phyloP scores from a whole-genome alignment of 2,797 vertebrate species.

The Dicrostonyx torquatus region DNA sequence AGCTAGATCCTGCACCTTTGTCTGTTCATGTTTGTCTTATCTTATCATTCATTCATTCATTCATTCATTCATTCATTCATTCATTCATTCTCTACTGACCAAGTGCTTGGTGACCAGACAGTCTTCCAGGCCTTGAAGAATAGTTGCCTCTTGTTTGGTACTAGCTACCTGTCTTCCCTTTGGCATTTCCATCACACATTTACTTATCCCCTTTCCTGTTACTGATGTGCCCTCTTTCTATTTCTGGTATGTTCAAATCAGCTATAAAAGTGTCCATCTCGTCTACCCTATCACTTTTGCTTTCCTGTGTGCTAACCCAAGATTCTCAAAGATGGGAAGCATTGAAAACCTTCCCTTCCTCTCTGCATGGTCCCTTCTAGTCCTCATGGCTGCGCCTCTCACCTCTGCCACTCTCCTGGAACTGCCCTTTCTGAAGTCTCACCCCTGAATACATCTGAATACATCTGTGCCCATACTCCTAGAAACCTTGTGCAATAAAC shows the following conservation, averaged over 20 bases:
- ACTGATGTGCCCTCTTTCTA: neutral
- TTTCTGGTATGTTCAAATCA: neutral
- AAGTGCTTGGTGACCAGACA: neutral
- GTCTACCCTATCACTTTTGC: neutral
- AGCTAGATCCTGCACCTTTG: neutral
- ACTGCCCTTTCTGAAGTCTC: neutral
- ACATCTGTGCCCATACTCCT: neutral
- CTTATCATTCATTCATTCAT: neutral
- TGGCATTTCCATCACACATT: neutral
- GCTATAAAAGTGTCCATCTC: neutral
- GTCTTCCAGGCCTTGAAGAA: neutral
- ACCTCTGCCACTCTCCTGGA: neutral
- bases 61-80: neutral
- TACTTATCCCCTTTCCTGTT: neutral
- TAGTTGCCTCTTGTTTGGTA: no score
- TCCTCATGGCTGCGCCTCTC: no score
- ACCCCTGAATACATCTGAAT: neutral
- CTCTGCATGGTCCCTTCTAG: neutral
- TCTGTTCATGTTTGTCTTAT: neutral
- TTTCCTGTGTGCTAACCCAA: neutral
- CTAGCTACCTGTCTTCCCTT: neutral
- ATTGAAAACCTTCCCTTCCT: neutral
- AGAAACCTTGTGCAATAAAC: neutral
- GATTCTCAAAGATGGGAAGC: neutral
- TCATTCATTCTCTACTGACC: neutral